Percentiles rank a stretch among this genome's conserved stretches.
Conservation (phyloP, 64 coral and sea anemone species). For the Stichodactyla helianthus region DNA sequence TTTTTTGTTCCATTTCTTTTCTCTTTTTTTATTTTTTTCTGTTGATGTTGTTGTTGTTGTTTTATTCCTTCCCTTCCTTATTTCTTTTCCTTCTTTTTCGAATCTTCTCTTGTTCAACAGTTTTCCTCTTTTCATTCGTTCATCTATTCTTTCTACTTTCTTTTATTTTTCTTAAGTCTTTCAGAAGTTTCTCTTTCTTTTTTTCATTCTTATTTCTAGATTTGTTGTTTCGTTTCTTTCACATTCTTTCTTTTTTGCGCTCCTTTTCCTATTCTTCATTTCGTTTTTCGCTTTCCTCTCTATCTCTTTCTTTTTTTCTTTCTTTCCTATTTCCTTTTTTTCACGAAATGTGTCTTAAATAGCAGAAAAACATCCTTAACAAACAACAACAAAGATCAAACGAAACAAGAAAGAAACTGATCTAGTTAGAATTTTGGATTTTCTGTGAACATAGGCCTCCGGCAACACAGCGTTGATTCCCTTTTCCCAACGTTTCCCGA, state of each 20-base stretch:
- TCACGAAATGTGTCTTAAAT: no score
- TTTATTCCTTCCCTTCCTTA: not conserved
- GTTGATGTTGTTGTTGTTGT: no score
- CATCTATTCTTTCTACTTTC: not conserved
- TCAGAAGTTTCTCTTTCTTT: not conserved
- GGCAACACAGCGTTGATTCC: no score
- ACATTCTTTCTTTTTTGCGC: not conserved
- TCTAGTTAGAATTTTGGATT: no score
- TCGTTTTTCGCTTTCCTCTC: not conserved
- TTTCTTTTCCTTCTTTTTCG: not conserved
- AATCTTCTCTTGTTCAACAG: not conserved
- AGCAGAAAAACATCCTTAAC: no score
- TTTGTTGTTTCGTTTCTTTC: no score
- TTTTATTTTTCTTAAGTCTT: not conserved
- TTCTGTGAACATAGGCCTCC: no score
- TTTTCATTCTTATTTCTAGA: not conserved
- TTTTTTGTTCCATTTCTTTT: no score
- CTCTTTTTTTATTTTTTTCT: no score
- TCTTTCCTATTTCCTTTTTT: not conserved
- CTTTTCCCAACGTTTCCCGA: no score
- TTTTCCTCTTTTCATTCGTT: not conserved
- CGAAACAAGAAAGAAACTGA: no score
- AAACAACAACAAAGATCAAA: no score
- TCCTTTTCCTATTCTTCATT: not conserved
- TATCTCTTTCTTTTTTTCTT: not conserved